Percentiles rank a stretch among this genome's conserved stretches.
phyloP scores from a whole-genome alignment of 2,888 invertebrate species.

The Nymphalis urticae region DNA sequence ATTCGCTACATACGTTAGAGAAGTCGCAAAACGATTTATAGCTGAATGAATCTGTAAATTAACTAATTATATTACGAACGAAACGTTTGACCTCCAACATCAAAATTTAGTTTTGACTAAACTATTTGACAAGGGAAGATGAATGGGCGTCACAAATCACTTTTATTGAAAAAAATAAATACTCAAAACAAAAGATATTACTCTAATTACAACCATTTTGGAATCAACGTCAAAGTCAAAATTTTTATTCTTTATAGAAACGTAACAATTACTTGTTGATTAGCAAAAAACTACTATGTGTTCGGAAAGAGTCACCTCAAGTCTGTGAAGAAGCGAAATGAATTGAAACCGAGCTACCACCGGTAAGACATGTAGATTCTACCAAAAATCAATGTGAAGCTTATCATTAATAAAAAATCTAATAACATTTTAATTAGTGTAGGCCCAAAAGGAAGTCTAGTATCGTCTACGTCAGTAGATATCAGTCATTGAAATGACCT shows the following conservation, averaged over 20 bases:
- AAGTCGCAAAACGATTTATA: constrained; percentile 6
- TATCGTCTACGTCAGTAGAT: constrained; percentile 11
- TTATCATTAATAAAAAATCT: too few relatives aligned
- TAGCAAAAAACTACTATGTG: too few relatives aligned
- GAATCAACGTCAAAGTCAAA: too few relatives aligned
- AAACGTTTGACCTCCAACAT: not conserved
- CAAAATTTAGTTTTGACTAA: not conserved
- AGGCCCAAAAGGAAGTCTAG: constrained; percentile 13
- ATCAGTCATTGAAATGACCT: constrained; percentile 1
- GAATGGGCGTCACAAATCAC: not conserved
- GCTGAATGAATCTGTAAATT: constrained; percentile 6
- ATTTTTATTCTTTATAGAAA: too few relatives aligned
- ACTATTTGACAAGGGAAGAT: not conserved
- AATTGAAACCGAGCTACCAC: too few relatives aligned
- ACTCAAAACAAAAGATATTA: too few relatives aligned
- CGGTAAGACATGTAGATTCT: too few relatives aligned
- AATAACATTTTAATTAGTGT: not conserved
- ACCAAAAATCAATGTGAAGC: too few relatives aligned
- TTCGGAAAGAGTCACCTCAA: too few relatives aligned
- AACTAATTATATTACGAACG: constrained; percentile 1
- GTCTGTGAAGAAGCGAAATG: too few relatives aligned
- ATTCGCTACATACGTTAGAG: not conserved
- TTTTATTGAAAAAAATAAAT: not conserved
- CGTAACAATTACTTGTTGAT: too few relatives aligned
- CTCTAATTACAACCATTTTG: too few relatives aligned